Evolutionary conservation across 2,797 vertebrate genomes (phyloP).

Genomic region (Cryptoprocta ferox): DNA sequence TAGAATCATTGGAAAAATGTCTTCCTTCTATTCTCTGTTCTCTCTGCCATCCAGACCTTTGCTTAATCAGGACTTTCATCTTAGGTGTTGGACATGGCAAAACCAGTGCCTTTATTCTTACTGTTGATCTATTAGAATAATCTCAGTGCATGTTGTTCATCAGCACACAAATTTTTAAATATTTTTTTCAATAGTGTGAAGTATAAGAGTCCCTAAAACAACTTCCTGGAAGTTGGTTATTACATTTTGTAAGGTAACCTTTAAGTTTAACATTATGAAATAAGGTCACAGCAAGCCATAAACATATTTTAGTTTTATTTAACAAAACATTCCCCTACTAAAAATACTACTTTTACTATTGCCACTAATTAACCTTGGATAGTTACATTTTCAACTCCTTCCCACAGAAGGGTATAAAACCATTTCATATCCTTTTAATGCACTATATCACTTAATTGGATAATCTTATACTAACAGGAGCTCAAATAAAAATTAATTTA

Average conservation of each 20-base stretch:
- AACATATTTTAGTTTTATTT: constrained; percentile 46
- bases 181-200: neutral
- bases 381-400: constrained; percentile 50
- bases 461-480: neutral
- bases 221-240: constrained; percentile 44
- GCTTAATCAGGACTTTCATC: neutral
- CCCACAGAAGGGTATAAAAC: neutral
- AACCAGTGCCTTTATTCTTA: neutral
- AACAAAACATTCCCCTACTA: constrained; percentile 49
- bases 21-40: neutral
- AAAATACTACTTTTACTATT: constrained; percentile 44
- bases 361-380: constrained; percentile 45
- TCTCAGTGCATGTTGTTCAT: neutral
- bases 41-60: neutral
- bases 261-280: constrained; percentile 53
- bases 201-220: neutral
- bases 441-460: constrained; percentile 14
- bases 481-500: constrained; percentile 61
- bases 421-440: constrained; percentile 10
- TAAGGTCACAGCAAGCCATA: constrained; percentile 21
- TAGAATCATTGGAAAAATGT: neutral
- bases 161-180: neutral
- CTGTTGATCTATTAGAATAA: neutral
- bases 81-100: neutral
- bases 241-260: constrained; percentile 40